Conservation (phyloP, 2,113 vertebrate species). For the Coptodon rendalli region DNA sequence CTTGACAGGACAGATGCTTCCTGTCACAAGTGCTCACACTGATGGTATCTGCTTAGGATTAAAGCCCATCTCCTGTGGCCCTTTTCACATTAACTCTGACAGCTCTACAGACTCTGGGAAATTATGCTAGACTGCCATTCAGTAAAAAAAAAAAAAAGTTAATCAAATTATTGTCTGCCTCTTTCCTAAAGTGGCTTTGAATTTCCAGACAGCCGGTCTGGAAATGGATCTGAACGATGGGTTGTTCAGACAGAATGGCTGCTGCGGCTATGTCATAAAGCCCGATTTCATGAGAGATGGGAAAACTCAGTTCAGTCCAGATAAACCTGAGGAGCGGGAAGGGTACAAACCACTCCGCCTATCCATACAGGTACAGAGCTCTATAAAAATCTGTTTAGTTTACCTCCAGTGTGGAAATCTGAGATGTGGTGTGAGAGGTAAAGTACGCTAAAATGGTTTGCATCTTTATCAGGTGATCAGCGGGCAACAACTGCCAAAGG, state of each 20-base stretch:
- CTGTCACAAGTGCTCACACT: neutral
- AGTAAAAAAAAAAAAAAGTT: neutral
- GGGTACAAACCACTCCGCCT: constrained; percentile 68
- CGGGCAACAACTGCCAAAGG: constrained; percentile 92
- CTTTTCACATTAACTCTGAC: neutral
- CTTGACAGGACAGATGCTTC: neutral
- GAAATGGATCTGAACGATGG: constrained; percentile 96
- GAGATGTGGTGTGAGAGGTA: neutral
- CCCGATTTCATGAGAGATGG: constrained; percentile 80
- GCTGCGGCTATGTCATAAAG: constrained; percentile 87
- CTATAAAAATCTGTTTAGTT: neutral
- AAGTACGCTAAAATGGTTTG: neutral
- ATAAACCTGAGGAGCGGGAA: constrained; percentile 62
- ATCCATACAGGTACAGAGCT: constrained; percentile 71
- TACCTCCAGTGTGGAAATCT: neutral
- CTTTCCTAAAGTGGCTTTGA: constrained; percentile 81
- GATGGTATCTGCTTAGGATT: neutral
- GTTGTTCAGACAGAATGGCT: constrained; percentile 82
- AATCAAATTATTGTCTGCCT: neutral
- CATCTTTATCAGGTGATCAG: constrained; percentile 82
- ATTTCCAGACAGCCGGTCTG: constrained; percentile 88
- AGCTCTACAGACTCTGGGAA: neutral
- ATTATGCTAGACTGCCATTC: neutral
- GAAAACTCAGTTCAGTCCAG: constrained; percentile 76
- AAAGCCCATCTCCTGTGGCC: neutral